These are phyloP conservation scores for Trichomalopsis sarcophagae DNA, from an alignment of 1,140 invertebrate species.

Conservation along the genomic window DNA sequence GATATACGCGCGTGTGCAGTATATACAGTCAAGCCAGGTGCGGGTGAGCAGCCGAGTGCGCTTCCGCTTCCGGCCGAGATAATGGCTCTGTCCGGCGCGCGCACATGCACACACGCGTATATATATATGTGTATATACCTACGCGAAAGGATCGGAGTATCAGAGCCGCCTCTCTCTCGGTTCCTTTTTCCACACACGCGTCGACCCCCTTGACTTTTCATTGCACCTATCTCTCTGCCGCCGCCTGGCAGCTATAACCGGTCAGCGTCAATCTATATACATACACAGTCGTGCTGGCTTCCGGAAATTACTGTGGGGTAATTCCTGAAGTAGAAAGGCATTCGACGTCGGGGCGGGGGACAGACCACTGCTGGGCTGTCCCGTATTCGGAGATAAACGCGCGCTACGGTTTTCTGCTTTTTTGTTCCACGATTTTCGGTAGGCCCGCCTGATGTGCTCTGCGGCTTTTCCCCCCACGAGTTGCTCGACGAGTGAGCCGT, in stretches of 20 bases:
- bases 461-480: neutral
- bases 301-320: conserved; percentile 42
- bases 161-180: neutral
- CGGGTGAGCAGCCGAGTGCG: conserved; percentile 72
- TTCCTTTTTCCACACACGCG: neutral
- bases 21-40: conserved; percentile 61
- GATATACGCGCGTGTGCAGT: neutral
- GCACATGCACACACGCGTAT: neutral
- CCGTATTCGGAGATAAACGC: neutral
- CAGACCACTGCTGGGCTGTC: neutral
- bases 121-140: neutral
- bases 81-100: conserved; percentile 66
- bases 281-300: neutral
- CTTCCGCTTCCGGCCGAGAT: conserved; percentile 73
- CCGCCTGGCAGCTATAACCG: conserved; percentile 35
- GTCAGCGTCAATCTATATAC: neutral
- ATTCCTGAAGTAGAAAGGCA: conserved; percentile 32
- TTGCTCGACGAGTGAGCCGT: neutral
- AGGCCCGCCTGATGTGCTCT: too few species aligned
- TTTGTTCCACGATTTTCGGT: neutral
- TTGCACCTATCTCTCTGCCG: conserved; percentile 22
- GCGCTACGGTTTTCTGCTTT: neutral
- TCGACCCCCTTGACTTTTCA: conserved; percentile 23
- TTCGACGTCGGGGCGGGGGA: neutral
- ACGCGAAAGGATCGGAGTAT: neutral